phyloP scores from a whole-genome alignment of 2,113 vertebrate species.

The Semnopithecus entellus region DNA sequence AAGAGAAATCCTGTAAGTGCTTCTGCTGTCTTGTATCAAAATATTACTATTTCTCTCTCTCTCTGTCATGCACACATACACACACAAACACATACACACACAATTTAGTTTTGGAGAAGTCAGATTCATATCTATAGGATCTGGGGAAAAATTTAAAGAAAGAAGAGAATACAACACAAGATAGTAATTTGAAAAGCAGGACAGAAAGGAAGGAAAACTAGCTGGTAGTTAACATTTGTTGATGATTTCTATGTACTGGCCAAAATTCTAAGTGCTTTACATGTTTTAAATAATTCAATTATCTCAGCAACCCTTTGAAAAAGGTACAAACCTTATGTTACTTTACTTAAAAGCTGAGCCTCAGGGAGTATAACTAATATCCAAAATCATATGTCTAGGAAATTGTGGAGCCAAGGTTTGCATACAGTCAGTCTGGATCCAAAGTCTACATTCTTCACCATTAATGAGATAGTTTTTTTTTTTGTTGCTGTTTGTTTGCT shows the following conservation, averaged over 20 bases:
- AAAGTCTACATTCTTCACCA: not conserved
- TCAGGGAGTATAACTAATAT: not conserved
- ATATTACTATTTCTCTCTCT: not conserved
- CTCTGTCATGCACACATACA: not conserved
- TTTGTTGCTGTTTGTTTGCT: not conserved
- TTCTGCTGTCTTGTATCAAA: conserved; percentile 5
- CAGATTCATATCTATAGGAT: not conserved
- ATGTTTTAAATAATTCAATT: not conserved
- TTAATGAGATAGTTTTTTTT: not conserved
- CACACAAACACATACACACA: not conserved
- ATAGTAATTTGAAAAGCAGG: not conserved
- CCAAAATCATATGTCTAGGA: not conserved
- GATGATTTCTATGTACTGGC: not conserved
- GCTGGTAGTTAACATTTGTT: not conserved
- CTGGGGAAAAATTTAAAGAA: not conserved
- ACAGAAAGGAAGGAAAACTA: not conserved
- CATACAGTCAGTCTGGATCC: not conserved
- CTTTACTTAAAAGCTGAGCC: not conserved
- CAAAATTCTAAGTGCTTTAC: not conserved
- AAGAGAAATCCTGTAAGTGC: not conserved
- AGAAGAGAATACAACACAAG: not conserved
- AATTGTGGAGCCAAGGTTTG: not conserved
- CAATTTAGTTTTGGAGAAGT: not conserved
- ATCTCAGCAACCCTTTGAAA: not conserved
- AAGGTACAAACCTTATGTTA: not conserved